Evolutionary conservation across 2,888 invertebrate genomes (phyloP), one percentile per base, ranked within the genome.

Genomic region (Corythucha ciliata): DNA sequence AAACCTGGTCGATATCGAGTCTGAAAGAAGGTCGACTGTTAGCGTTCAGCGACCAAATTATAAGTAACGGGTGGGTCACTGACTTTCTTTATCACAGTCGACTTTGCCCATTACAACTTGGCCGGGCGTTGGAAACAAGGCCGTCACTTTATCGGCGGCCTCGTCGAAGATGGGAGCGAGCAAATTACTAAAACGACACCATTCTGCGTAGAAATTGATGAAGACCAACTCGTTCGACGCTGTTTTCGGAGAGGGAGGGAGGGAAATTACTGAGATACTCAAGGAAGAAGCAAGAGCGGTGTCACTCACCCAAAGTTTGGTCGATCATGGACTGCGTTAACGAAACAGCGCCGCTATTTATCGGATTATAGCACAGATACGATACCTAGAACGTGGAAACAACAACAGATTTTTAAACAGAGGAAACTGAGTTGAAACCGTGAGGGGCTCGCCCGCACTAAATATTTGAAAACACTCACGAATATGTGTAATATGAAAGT

Each of bases 201-300:
- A 98, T 67, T 98, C 96, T 25, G 98, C 98, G 73, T 97, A 98
- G 72, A 98, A 98, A 73, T 99, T 98, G 57, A 98, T 81, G 71
- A 98, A 88, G 56, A 97, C 94, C 70, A 98, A 73, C 74, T 98
- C 96, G 77, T 93, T 90, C 55, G 85, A 82, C 56, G 87, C 94
- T 93, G 76, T 58, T 83, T 81, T 61, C 61, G 59, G 62, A 62
- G n/a, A n/a, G n/a, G n/a, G n/a, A n/a, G n/a, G n/a, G n/a, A n/a
- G n/a, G n/a, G n/a, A n/a, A n/a, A n/a, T n/a, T n/a, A n/a, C n/a
- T n/a, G n/a, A n/a, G n/a, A n/a, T n/a, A n/a, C n/a, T n/a, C n/a
- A n/a, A n/a, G n/a, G n/a, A n/a, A n/a, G n/a, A n/a, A n/a, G n/a
- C n/a, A n/a, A n/a, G 29, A 29, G 8, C 8, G 12, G 29, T 10